Evolutionary conservation across 2,888 invertebrate genomes (phyloP).

Genomic region (Trimorus sp.): DNA sequence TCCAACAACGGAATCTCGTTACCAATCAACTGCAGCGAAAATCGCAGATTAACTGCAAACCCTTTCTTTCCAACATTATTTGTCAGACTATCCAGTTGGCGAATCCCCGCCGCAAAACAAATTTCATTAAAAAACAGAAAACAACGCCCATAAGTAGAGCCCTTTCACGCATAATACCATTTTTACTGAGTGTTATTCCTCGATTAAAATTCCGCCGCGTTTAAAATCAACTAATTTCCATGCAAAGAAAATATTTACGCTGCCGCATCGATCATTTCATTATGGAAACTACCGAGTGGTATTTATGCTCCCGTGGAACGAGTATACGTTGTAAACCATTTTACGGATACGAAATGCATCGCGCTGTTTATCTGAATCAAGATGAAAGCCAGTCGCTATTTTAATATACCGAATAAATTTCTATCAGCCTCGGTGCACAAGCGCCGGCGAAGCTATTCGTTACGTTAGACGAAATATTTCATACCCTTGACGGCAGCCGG

Average conservation of each 20-base stretch:
- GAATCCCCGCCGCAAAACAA: too few species aligned
- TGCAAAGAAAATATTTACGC: background rate
- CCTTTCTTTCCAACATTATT: too few species aligned
- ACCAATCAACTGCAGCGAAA: too few species aligned
- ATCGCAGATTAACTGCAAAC: too few species aligned
- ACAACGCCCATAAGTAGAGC: too few species aligned
- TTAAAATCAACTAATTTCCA: background rate
- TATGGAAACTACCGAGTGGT: constrained; percentile 2
- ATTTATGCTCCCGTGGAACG: constrained; percentile 14
- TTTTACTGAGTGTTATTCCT: too few species aligned
- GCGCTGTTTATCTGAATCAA: constrained; percentile 23
- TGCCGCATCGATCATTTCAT: constrained; percentile 13
- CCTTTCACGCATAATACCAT: too few species aligned
- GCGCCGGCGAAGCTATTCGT: constrained; percentile 10
- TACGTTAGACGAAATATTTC: constrained; percentile 23
- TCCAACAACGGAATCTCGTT: too few species aligned
- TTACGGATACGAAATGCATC: constrained; percentile 24
- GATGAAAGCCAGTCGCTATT: constrained; percentile 23
- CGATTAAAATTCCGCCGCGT: background rate
- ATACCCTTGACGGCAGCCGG: constrained; percentile 11
- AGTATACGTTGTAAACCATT: constrained; percentile 19
- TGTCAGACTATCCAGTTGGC: too few species aligned
- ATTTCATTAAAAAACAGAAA: too few species aligned
- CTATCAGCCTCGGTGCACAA: constrained; percentile 16
- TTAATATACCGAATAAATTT: constrained; percentile 28